These are phyloP conservation scores for Melanotaenia pygmaea DNA, from an alignment of 2,797 vertebrate genomes.

Conservation along the genomic window DNA sequence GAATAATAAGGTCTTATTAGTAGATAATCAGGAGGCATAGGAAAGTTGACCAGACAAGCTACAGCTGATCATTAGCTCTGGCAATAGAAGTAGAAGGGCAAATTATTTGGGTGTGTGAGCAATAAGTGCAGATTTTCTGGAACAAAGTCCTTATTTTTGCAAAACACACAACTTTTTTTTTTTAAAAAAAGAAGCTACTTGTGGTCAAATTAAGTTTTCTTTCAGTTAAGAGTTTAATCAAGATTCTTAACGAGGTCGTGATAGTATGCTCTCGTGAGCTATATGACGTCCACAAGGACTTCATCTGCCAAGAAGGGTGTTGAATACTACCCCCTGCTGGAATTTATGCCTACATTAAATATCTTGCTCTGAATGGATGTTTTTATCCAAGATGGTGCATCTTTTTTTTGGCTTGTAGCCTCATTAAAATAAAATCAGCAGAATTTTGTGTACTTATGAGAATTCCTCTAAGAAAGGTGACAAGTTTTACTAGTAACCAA, in stretches of 20 bases:
- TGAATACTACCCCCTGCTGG: slow-evolving; percentile 54
- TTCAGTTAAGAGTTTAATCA: slow-evolving; percentile 55
- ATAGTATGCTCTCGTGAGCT: neutral
- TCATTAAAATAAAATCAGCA: neutral
- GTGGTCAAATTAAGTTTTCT: slow-evolving; percentile 45
- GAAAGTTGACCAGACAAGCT: slow-evolving; percentile 33
- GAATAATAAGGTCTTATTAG: slow-evolving; percentile 58
- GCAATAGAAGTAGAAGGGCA: slow-evolving; percentile 38
- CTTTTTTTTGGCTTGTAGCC: too few species aligned
- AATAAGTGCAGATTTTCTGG: slow-evolving; percentile 23
- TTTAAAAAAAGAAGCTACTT: slow-evolving; percentile 13
- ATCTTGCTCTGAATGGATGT: neutral
- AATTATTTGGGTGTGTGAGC: slow-evolving; percentile 45
- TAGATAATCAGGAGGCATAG: slow-evolving; percentile 64
- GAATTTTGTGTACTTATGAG: neutral
- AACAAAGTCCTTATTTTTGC: slow-evolving; percentile 22
- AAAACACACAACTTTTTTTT: too few species aligned
- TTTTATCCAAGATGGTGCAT: neutral
- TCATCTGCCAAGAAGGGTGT: neutral
- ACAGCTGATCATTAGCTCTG: slow-evolving; percentile 48
- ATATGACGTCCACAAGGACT: slow-evolving; percentile 39
- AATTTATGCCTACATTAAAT: neutral
- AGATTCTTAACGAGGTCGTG: slow-evolving; percentile 17
- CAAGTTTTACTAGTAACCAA: too few species aligned
- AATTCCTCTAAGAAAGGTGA: neutral